Evolutionary conservation across 2,888 invertebrate genomes (phyloP).

Genomic region (Erebia palarica): DNA sequence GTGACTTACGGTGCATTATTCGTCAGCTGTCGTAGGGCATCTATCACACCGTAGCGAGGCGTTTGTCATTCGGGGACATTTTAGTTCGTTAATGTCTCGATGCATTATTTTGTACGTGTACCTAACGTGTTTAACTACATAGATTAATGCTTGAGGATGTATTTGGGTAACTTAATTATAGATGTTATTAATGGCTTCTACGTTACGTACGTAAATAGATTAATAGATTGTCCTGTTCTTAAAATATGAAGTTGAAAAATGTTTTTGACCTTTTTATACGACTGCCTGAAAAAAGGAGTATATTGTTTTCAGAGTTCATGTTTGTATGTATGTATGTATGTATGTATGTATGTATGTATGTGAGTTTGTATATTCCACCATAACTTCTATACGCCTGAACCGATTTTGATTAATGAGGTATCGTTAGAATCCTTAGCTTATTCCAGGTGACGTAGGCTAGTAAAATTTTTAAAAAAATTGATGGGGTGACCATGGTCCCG

Average conservation of each 20-base stretch:
- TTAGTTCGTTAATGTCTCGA: slow-evolving; percentile 33
- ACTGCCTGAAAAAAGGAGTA: no score
- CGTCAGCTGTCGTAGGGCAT: slow-evolving; percentile 43
- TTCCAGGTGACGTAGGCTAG: no score
- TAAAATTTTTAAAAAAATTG: no score
- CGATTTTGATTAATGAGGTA: no score
- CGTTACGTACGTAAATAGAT: neutral
- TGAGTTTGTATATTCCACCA: no score
- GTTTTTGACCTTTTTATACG: neutral
- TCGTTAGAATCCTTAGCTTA: no score
- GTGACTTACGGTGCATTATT: slow-evolving; percentile 31
- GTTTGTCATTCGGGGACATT: slow-evolving; percentile 38
- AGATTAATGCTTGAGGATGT: slow-evolving; percentile 12
- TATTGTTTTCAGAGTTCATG: no score
- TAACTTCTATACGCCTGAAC: no score
- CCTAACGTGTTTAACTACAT: slow-evolving; percentile 6
- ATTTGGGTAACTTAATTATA: slow-evolving; percentile 17
- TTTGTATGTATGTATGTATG: no score
- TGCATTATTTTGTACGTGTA: slow-evolving; percentile 24
- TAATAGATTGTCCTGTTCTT: neutral
- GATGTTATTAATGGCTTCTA: slow-evolving; percentile 2
- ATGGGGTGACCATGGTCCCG: no score
- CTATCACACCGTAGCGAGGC: slow-evolving; percentile 57
- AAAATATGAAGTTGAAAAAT: neutral
- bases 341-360: no score